These are phyloP conservation scores for Cremastinae sp. DNA, from an alignment of 2,888 invertebrate species.

Conservation along the genomic window DNA sequence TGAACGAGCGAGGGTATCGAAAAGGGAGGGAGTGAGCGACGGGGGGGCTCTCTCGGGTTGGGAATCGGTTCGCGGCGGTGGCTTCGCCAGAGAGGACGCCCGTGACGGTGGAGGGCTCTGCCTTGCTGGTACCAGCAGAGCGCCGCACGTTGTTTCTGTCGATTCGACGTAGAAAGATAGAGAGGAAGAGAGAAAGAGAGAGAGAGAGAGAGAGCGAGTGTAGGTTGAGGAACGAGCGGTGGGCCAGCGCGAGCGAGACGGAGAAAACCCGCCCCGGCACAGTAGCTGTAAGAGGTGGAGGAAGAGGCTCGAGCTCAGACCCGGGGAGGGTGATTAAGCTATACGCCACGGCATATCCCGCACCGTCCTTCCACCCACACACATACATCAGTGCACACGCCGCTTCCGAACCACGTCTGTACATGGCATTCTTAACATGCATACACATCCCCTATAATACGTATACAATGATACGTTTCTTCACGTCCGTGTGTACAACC, in stretches of 20 bases:
- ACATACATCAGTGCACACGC: constrained; percentile 20
- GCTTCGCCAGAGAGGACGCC: constrained; percentile 49
- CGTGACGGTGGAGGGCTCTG: constrained; percentile 59
- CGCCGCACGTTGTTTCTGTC: constrained; percentile 54
- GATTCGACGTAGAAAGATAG: constrained; percentile 48
- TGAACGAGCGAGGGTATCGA: constrained; percentile 24
- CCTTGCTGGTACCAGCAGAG: constrained; percentile 56
- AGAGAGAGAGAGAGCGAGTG: no score
- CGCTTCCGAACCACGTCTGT: no score
- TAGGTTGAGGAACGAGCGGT: constrained; percentile 67
- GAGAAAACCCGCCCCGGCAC: constrained; percentile 35
- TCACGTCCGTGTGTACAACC: constrained; percentile 34
- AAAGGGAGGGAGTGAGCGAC: constrained; percentile 47
- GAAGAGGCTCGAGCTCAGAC: constrained; percentile 64
- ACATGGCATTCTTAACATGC: constrained; percentile 25
- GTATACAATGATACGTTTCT: constrained; percentile 11
- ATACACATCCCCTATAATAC: constrained; percentile 24
- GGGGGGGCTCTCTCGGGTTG: constrained; percentile 67
- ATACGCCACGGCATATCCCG: constrained; percentile 83
- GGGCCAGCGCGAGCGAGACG: constrained; percentile 67
- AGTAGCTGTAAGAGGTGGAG: constrained; percentile 61
- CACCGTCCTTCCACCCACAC: constrained; percentile 69
- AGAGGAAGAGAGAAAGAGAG: constrained; percentile 63
- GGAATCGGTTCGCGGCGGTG: constrained; percentile 65
- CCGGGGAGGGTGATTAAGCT: constrained; percentile 83